Conservation (phyloP, 1,140 invertebrate species). For the Pseudachorutes palmiensis region DNA sequence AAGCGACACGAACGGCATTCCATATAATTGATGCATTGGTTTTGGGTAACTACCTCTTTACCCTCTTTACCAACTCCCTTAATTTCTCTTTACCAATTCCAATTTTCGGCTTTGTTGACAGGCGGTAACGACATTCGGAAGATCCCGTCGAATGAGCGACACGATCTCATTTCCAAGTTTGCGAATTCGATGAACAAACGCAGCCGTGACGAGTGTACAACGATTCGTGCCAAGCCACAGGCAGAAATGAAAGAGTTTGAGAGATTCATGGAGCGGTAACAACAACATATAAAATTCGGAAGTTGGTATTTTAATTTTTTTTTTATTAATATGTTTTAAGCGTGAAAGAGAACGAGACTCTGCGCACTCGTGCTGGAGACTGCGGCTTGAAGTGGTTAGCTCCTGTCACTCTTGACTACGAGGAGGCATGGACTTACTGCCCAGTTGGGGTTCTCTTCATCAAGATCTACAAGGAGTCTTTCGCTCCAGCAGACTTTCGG, state of each 20-base stretch:
- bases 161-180: not conserved
- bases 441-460: not conserved
- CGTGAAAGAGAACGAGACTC: not conserved
- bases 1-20: slow-evolving; percentile 46
- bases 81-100: too few species aligned
- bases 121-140: not conserved
- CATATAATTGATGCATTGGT: slow-evolving; percentile 72
- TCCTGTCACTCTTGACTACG: not conserved
- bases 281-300: too few species aligned
- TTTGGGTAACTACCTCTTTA: not conserved
- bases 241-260: not conserved
- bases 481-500: not conserved
- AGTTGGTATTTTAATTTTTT: too few species aligned
- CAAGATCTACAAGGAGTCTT: not conserved
- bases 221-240: not conserved
- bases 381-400: not conserved
- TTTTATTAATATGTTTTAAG: not conserved
- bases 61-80: too few species aligned
- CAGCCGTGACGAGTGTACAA: not conserved
- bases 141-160: not conserved
- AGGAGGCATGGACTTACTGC: not conserved
- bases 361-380: not conserved
- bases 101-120: not conserved
- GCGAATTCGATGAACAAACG: not conserved
- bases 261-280: not conserved